A percentile compares a stretch with the other conserved stretches of the same genome.
These are phyloP conservation scores for Graphium colonna DNA, from an alignment of 2,888 invertebrate species.

Conservation along the genomic window DNA sequence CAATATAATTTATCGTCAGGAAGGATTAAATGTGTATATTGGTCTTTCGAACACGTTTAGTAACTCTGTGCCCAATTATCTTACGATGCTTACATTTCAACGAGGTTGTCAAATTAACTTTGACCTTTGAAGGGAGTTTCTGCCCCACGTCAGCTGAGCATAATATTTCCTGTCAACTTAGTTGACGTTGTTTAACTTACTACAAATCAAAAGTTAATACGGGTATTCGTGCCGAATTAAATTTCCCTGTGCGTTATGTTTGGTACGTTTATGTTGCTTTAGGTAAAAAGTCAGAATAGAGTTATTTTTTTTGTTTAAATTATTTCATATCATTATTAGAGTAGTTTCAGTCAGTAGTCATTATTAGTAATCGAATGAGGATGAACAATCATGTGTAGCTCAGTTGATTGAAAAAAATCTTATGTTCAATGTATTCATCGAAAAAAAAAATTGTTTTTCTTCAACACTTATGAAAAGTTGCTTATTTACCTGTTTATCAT, in stretches of 20 bases:
- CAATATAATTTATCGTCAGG: too few species aligned
- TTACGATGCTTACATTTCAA: conserved; percentile 6
- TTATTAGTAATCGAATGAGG: background rate
- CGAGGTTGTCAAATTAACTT: conserved; percentile 13
- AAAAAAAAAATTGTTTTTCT: too few species aligned
- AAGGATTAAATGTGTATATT: conserved; percentile 26
- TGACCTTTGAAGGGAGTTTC: conserved; percentile 2
- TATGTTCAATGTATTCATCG: background rate
- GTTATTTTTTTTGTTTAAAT: background rate
- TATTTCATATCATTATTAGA: background rate
- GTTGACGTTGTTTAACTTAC: conserved; percentile 10
- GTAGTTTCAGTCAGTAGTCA: background rate
- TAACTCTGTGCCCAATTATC: background rate
- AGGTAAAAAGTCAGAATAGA: background rate
- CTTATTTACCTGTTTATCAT: too few species aligned
- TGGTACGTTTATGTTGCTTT: too few species aligned
- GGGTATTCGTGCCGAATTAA: background rate
- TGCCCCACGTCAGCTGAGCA: conserved; percentile 10
- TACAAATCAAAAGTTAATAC: background rate
- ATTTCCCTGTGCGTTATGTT: too few species aligned
- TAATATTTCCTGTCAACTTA: conserved; percentile 13
- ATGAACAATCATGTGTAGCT: background rate
- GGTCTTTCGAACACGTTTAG: background rate
- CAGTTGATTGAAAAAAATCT: background rate
- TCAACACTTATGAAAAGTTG: too few species aligned